A percentile compares a stretch with the other conserved stretches of the same genome.
Evolutionary conservation across 2,113 vertebrate genomes (phyloP).

Genomic region (Muntiacus reevesi): DNA sequence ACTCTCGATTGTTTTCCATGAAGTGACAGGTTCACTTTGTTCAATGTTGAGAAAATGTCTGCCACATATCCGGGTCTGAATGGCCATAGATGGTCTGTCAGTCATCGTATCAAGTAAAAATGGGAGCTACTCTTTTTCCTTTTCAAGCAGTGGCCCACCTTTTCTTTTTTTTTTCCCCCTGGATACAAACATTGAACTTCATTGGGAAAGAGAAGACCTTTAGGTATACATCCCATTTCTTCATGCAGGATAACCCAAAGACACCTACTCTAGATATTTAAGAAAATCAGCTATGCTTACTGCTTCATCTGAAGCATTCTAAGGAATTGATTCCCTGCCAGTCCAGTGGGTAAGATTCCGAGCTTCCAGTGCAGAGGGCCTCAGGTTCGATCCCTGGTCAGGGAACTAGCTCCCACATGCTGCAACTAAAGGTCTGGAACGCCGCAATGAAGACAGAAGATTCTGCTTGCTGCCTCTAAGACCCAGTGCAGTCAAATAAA

Average conservation of each 20-base stretch:
- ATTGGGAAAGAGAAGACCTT: no score
- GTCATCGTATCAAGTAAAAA: neutral
- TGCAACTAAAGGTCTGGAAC: neutral
- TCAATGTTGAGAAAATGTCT: neutral
- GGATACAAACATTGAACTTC: neutral
- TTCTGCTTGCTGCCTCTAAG: neutral
- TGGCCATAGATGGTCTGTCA: no score
- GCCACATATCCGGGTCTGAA: accelerated
- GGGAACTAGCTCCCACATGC: neutral
- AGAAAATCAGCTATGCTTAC: neutral
- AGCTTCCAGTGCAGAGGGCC: neutral
- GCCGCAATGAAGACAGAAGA: neutral
- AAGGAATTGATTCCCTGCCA: neutral
- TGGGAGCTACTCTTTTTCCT: accelerated
- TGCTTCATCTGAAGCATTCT: neutral
- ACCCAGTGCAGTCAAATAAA: neutral
- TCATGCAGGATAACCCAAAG: neutral
- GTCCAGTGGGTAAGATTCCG: neutral
- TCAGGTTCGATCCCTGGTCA: neutral
- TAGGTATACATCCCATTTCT: neutral
- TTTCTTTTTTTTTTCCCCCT: neutral
- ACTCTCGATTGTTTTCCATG: neutral
- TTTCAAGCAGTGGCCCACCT: accelerated
- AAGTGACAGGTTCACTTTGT: neutral
- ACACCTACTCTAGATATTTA: neutral